A percentile compares a stretch with the other conserved stretches of the same genome.
These are phyloP conservation scores for Phoebastria nigripes DNA, from an alignment of 2,797 vertebrate species.

Conservation along the genomic window DNA sequence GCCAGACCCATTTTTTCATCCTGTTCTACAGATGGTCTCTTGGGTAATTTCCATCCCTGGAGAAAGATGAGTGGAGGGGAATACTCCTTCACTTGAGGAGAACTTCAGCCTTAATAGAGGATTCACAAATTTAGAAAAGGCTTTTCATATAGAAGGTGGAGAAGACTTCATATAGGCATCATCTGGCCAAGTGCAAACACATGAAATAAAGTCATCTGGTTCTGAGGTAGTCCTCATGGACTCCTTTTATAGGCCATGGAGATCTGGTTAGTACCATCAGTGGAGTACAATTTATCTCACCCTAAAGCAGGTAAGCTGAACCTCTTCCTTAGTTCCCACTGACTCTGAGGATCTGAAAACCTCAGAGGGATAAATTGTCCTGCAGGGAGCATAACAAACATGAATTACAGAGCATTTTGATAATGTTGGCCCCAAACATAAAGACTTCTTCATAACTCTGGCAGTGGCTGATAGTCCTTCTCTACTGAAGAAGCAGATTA, in stretches of 20 bases:
- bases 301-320: neutral
- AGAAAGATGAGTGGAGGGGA: neutral
- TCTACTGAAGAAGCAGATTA: neutral
- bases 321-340: neutral
- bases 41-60: neutral
- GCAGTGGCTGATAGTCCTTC: neutral
- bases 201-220: neutral
- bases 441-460: neutral
- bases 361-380: neutral
- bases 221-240: neutral
- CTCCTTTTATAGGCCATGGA: neutral
- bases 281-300: neutral
- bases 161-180: neutral
- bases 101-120: neutral
- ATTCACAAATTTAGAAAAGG: neutral
- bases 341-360: neutral
- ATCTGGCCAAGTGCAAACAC: neutral
- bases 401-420: neutral
- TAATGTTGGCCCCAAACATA: neutral
- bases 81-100: neutral
- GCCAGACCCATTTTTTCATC: neutral
- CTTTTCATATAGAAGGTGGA: neutral
- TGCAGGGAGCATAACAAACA: neutral
- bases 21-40: neutral
- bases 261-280: neutral